Conservation (phyloP, 2,797 vertebrate species). For the Bufotes viridis region DNA sequence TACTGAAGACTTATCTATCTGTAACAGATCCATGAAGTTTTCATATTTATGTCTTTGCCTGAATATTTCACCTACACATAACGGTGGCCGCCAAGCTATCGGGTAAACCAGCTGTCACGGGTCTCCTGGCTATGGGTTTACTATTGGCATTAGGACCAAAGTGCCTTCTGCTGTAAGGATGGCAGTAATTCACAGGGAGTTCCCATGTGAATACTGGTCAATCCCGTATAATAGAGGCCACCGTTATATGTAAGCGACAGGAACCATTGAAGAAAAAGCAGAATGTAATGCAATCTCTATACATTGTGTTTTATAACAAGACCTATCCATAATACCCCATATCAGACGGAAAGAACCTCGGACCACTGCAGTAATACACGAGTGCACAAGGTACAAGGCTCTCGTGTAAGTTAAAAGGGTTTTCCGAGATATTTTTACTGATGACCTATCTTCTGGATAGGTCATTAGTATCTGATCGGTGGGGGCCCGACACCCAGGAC, state of each 20-base stretch:
- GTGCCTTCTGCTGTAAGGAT: neutral
- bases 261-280: neutral
- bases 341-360: no score
- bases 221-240: neutral
- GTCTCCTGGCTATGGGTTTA: neutral
- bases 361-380: no score
- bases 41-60: neutral
- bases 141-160: neutral
- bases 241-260: neutral
- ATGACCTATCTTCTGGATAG: no score
- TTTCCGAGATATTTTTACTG: no score
- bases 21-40: conserved; percentile 16
- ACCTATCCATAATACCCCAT: neutral
- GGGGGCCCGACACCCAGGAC: no score
- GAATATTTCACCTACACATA: neutral
- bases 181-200: neutral
- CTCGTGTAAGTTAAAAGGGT: no score
- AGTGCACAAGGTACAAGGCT: no score
- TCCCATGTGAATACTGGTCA: neutral
- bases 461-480: no score
- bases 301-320: neutral
- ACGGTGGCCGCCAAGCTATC: neutral
- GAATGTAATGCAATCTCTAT: neutral
- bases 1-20: conserved; percentile 49
- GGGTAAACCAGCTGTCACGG: neutral